Evolutionary conservation across 1,140 invertebrate genomes (phyloP).

Genomic region (Centruroides sculpturatus): DNA sequence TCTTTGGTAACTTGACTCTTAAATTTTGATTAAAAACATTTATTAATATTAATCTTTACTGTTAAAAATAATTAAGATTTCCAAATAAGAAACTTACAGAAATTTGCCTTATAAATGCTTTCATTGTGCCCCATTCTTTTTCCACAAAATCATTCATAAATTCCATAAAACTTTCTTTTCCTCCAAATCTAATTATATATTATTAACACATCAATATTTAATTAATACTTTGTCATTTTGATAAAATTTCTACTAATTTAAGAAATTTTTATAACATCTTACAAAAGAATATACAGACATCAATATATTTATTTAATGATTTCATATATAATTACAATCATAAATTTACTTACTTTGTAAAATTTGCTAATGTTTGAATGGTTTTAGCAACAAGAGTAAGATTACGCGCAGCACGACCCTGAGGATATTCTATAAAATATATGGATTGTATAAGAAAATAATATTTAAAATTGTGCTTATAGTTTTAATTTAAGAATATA

Average conservation of each 20-base stretch:
- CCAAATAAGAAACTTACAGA: conserved; percentile 46
- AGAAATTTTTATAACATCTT: background rate
- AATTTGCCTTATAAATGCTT: conserved; percentile 70
- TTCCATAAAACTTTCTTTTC: conserved; percentile 93
- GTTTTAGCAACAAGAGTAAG: conserved; percentile 88
- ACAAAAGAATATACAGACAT: background rate
- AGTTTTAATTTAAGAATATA: conserved; percentile 21
- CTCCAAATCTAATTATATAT: conserved; percentile 49
- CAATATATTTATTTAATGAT: background rate
- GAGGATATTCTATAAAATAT: conserved; percentile 59
- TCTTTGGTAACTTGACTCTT: no score
- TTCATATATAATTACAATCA: background rate
- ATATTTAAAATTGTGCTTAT: background rate
- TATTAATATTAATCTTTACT: background rate
- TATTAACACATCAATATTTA: background rate
- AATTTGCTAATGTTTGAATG: conserved; percentile 79
- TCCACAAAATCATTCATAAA: conserved; percentile 91
- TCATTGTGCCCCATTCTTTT: conserved; percentile 72
- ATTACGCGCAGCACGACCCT: conserved; percentile 78
- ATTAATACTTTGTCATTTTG: background rate
- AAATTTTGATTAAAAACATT: background rate
- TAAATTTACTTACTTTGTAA: conserved; percentile 44
- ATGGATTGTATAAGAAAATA: background rate
- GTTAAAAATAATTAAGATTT: background rate
- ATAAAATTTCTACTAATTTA: background rate